These are phyloP conservation scores for Amia ocellicauda DNA, from an alignment of 2,113 vertebrate genomes.

Conservation along the genomic window DNA sequence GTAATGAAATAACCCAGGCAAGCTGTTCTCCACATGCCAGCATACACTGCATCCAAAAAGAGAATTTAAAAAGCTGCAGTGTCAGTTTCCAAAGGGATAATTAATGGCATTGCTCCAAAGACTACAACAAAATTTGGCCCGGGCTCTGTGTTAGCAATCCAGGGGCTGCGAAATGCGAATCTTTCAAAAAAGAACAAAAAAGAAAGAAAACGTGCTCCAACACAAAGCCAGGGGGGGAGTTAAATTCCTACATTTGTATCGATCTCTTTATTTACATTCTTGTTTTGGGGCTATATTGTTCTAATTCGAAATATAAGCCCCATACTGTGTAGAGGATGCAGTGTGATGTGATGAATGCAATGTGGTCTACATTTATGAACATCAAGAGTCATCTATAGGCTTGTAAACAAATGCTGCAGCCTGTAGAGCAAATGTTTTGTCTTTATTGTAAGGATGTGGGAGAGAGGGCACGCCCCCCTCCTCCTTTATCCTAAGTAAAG, in stretches of 20 bases:
- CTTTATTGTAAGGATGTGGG: not conserved
- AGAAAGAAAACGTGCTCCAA: no score
- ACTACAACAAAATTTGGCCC: conserved; percentile 7
- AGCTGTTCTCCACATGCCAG: conserved; percentile 20
- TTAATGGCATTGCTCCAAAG: conserved; percentile 18
- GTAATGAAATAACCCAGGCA: not conserved
- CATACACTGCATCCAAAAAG: conserved; percentile 8
- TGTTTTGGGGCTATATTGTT: not conserved
- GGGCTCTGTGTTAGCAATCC: conserved; percentile 2
- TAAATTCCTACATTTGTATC: not conserved
- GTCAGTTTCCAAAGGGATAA: conserved; percentile 10
- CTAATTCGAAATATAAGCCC: not conserved
- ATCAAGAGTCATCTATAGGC: not conserved
- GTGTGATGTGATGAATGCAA: not conserved
- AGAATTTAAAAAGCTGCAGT: conserved; percentile 16
- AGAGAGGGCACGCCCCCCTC: not conserved
- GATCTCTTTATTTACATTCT: not conserved
- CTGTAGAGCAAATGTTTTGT: not conserved
- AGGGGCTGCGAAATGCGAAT: not conserved
- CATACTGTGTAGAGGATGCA: not conserved
- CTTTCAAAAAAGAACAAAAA: no score
- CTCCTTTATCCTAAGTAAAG: not conserved
- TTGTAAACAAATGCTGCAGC: not conserved
- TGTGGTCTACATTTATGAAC: no score
- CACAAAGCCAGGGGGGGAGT: not conserved